Evolutionary conservation across 2,888 invertebrate species (phyloP).

Genomic region (Drosophila suboccidentalis): DNA sequence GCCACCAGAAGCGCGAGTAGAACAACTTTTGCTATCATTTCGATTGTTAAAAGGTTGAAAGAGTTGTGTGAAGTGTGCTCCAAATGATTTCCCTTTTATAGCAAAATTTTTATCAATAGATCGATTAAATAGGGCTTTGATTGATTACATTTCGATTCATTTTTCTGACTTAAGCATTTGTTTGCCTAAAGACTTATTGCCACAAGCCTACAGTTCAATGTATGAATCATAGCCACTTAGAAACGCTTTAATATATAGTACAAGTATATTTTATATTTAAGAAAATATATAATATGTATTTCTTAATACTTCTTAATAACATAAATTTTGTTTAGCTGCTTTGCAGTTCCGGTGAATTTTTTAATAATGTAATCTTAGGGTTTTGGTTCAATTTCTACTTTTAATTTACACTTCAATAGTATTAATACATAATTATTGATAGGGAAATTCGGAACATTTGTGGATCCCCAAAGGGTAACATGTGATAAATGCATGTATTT

Average conservation of each 20-base stretch:
- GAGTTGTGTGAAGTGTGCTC: slow-evolving; percentile 13
- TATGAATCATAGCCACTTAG: neutral
- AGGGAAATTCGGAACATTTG: neutral
- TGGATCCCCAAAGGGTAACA: neutral
- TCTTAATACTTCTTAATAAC: neutral
- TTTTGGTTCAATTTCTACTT: too few species aligned
- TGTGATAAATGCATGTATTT: neutral
- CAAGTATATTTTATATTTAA: neutral
- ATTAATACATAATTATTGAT: neutral
- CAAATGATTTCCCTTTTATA: slow-evolving; percentile 27
- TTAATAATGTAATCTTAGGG: too few species aligned
- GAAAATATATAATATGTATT: neutral
- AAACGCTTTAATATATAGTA: neutral
- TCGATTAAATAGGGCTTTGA: slow-evolving; percentile 14
- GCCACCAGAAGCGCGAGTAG: slow-evolving; percentile 51
- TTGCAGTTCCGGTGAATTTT: too few species aligned
- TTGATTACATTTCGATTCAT: slow-evolving; percentile 21
- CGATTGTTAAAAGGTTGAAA: slow-evolving; percentile 10
- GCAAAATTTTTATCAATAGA: slow-evolving; percentile 20
- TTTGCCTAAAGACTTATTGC: neutral
- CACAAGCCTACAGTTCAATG: slow-evolving; percentile 2
- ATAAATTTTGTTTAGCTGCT: neutral
- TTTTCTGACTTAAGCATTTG: neutral
- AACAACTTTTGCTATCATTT: slow-evolving; percentile 55
- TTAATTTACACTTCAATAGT: neutral